These are phyloP conservation scores for Melanerpes aurifrons DNA, from an alignment of 2,113 vertebrate genomes.

Conservation along the genomic window DNA sequence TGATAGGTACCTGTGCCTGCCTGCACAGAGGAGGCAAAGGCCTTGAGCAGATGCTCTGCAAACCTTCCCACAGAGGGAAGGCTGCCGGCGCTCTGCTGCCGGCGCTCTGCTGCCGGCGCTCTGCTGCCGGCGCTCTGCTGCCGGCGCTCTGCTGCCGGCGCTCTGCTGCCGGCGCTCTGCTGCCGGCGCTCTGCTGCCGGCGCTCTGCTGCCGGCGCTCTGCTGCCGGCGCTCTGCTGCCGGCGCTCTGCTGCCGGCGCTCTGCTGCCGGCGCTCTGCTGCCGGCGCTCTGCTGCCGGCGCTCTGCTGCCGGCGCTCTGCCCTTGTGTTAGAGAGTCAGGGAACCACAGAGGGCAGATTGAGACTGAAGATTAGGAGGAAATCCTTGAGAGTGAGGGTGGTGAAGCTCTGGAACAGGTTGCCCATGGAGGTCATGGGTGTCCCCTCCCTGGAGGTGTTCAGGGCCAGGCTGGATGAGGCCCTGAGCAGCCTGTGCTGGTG, in stretches of 20 bases:
- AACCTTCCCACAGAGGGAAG: background rate
- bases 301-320: background rate
- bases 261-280: background rate
- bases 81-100: background rate
- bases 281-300: background rate
- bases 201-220: background rate
- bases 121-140: background rate
- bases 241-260: background rate
- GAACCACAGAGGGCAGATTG: too few relatives aligned
- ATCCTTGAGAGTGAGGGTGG: too few relatives aligned
- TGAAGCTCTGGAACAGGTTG: too few relatives aligned
- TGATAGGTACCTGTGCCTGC: background rate
- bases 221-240: background rate
- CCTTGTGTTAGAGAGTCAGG: background rate
- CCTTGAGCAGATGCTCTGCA: background rate
- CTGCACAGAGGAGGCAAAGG: background rate
- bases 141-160: background rate
- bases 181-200: background rate
- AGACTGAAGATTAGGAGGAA: too few relatives aligned
- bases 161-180: background rate
- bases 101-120: too few relatives aligned
- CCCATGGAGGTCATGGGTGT: background rate
- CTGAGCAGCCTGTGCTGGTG: too few relatives aligned
- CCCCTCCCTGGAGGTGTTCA: too few relatives aligned
- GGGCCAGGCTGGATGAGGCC: too few relatives aligned